Conservation (phyloP, 2,888 invertebrate species). For the Acanthosepion lycidas region DNA sequence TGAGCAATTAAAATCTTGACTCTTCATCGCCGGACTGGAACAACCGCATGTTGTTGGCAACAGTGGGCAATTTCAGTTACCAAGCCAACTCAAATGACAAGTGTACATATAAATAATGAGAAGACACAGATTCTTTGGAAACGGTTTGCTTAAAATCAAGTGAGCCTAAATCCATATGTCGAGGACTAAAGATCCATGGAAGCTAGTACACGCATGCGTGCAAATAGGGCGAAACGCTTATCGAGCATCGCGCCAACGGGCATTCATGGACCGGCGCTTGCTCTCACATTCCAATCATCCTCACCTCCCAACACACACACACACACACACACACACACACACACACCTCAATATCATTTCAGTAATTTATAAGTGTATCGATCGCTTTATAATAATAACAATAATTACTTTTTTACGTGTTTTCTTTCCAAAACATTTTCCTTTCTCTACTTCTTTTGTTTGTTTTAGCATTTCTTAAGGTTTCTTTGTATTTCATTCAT, state of each 20-base stretch:
- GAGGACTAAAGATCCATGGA: neutral
- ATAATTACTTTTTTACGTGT: neutral
- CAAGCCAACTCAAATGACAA: neutral
- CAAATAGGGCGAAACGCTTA: neutral
- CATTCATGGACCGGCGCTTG: neutral
- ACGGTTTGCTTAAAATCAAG: neutral
- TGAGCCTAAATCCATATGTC: neutral
- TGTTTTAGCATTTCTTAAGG: neutral
- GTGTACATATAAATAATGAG: neutral
- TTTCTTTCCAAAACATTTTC: neutral
- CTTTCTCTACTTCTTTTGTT: neutral
- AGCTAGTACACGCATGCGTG: neutral
- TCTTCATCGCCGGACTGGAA: neutral
- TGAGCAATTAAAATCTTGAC: neutral
- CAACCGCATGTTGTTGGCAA: neutral
- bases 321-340: no score
- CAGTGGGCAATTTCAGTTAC: neutral
- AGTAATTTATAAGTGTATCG: neutral
- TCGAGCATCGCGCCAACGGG: neutral
- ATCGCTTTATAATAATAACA: neutral
- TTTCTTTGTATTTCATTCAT: neutral
- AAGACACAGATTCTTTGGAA: neutral
- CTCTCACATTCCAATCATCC: neutral
- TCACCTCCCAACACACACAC: no score
- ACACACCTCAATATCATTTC: neutral